phyloP scores from a whole-genome alignment of 1,140 invertebrate species.

The Drosophila nigromelanica region DNA sequence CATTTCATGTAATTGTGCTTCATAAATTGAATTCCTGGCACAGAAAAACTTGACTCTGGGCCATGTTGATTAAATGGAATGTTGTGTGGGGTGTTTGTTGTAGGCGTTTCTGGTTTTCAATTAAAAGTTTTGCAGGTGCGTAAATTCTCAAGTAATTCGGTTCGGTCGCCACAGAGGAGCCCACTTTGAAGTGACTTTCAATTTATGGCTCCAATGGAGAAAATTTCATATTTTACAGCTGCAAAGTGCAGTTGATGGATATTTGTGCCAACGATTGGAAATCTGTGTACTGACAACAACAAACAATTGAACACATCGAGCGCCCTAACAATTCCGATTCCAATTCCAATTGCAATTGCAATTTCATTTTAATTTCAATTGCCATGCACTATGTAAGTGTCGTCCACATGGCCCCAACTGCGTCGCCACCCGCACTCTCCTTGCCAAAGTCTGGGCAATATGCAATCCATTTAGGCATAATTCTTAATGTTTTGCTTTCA shows the following conservation, averaged over 20 bases:
- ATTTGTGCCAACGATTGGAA: conserved; percentile 65
- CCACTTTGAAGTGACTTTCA: conserved; percentile 37
- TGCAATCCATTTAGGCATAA: conserved; percentile 68
- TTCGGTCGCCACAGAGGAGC: conserved; percentile 24
- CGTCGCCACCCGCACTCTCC: too few species aligned
- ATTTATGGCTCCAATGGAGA: conserved; percentile 31
- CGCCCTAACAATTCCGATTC: conserved; percentile 4
- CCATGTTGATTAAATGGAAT: conserved; percentile 47
- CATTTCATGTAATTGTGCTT: conserved; percentile 58
- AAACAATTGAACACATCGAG: conserved; percentile 8
- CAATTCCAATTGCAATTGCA: conserved; percentile 21
- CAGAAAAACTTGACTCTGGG: neutral
- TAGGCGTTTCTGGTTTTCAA: conserved; percentile 54
- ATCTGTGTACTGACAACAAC: conserved; percentile 68
- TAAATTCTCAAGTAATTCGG: conserved; percentile 50
- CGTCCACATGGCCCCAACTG: conserved; percentile 56
- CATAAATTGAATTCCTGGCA: conserved; percentile 60
- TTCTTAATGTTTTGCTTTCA: conserved; percentile 81
- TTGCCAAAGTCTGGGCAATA: conserved; percentile 11
- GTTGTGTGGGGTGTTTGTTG: conserved; percentile 18
- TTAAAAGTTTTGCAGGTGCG: conserved; percentile 72
- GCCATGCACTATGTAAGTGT: conserved; percentile 48
- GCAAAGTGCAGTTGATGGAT: conserved; percentile 40
- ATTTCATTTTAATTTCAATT: conserved; percentile 48
- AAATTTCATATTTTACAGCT: conserved; percentile 33